Evolutionary conservation across 2,888 invertebrate species (phyloP), one percentile per base, ranked within the genome.

Genomic region (Cheilosia urbana): DNA sequence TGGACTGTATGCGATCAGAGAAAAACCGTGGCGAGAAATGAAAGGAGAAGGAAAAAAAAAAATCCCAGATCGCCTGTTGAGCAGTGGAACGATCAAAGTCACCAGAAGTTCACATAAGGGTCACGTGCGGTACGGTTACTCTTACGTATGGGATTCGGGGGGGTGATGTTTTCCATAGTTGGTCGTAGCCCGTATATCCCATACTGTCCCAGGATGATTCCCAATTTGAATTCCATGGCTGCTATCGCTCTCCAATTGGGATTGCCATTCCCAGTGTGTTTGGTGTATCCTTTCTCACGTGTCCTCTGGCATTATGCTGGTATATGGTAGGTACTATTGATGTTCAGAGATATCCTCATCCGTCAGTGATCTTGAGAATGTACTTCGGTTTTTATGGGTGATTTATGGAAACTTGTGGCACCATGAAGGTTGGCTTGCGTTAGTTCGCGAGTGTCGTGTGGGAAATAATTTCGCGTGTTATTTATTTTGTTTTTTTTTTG

Each of bases 21-120:
- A 53, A 76, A 55, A 51, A 21, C 15, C 15, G 27, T 27, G 62
- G 55, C 24, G 47, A 37, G 7, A 15, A 37, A 37, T 11, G 27
- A 27, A 34, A 11, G 3, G 3, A 9, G 34, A 34, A 34, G 2
- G 6, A 34, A 57, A 47, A 2, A n/a, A 51, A 78, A 60, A 65
- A 65, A 82, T 80, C 69, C 65, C 62, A 76, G 84, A 84, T 85
- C 85, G 85, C 85, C 85, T 85, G 85, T 85, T 85, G 85, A 85
- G 81, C 68, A 13, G 13, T 53, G 60, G 17, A 72, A 51, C 81
- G 76, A 85, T 85, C 85, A 81, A 81, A 85, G 85, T 81, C 76
- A 81, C 81, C 85, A 85, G 53, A 81, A 85, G 90, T 89, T 89
- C 90, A 88, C 80, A 90, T 90, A 89, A 89, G 91, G 90, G 90